A percentile compares a stretch with the other conserved stretches of the same genome.
Evolutionary conservation across 2,888 invertebrate genomes (phyloP).

Genomic region (Gymnosoma rotundatum): DNA sequence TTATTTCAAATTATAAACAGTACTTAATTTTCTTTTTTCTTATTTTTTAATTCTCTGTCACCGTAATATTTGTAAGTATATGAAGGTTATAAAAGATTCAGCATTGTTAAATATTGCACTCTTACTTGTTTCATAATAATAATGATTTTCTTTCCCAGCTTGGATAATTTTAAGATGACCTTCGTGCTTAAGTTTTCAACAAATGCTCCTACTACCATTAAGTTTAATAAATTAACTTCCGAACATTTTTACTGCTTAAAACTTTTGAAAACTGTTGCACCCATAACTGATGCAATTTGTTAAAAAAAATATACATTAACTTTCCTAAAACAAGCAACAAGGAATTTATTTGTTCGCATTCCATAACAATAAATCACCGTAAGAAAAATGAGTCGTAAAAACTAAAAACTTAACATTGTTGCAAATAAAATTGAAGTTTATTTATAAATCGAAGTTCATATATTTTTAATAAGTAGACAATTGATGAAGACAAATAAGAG

Average conservation of each 20-base stretch:
- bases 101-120: too few species aligned
- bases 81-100: too few species aligned
- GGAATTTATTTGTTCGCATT: constrained; percentile 10
- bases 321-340: constrained; percentile 29
- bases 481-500: constrained; percentile 68
- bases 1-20: too few species aligned
- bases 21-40: too few species aligned
- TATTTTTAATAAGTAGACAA: constrained; percentile 63
- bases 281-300: constrained; percentile 55
- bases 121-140: too few species aligned
- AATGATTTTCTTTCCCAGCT: too few species aligned
- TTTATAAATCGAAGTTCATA: constrained; percentile 69
- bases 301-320: constrained; percentile 8
- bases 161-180: too few species aligned
- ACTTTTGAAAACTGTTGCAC: constrained; percentile 35
- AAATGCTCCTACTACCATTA: constrained; percentile 22
- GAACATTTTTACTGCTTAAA: background rate
- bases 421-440: constrained; percentile 64
- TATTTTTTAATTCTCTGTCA: too few species aligned
- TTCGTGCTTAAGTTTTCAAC: too few species aligned
- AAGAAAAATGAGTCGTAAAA: constrained; percentile 19
- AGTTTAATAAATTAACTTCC: constrained; percentile 27
- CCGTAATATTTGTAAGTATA: too few species aligned
- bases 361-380: constrained; percentile 64
- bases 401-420: constrained; percentile 47